Percentiles rank a stretch among this genome's conserved stretches.
These are phyloP conservation scores for Drosophila kokeensis DNA, from an alignment of 2,888 invertebrate genomes.

Conservation along the genomic window DNA sequence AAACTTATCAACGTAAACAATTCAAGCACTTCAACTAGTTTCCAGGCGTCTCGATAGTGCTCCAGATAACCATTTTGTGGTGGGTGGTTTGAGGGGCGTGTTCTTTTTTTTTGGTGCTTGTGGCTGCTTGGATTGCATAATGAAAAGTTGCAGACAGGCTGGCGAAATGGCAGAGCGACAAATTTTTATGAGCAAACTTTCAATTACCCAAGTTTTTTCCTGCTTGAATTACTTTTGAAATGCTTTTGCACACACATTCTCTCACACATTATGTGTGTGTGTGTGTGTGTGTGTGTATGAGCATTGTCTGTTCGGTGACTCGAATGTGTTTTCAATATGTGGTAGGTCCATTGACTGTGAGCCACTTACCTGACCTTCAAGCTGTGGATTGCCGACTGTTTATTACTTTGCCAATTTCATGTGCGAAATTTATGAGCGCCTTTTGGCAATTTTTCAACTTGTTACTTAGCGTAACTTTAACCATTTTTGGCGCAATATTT, in stretches of 20 bases:
- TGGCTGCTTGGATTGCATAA: conserved; percentile 55
- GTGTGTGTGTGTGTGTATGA: conserved; percentile 11
- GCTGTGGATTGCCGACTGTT: conserved; percentile 34
- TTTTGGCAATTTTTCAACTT: conserved; percentile 74
- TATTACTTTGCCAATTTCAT: conserved; percentile 68
- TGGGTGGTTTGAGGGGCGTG: neutral
- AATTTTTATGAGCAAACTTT: conserved; percentile 80
- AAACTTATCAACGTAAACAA: conserved; percentile 78
- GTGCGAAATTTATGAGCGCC: conserved; percentile 66
- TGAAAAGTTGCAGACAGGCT: conserved; percentile 50
- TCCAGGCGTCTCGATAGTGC: conserved; percentile 74
- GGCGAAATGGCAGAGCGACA: conserved; percentile 61
- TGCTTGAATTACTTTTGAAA: conserved; percentile 79
- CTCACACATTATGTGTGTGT: conserved; percentile 14
- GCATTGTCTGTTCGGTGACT: conserved; percentile 20
- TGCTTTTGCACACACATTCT: conserved; percentile 43
- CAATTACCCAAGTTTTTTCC: conserved; percentile 79
- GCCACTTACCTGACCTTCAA: conserved; percentile 44
- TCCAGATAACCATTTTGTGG: conserved; percentile 55
- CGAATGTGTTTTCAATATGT: conserved; percentile 37
- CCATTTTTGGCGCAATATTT: conserved; percentile 57
- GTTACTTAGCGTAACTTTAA: conserved; percentile 75
- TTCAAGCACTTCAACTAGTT: conserved; percentile 76
- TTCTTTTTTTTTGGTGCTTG: conserved; percentile 14
- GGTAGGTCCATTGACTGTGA: conserved; percentile 15